phyloP scores from a whole-genome alignment of 2,797 vertebrate species.

The Crocodylus rhombifer region DNA sequence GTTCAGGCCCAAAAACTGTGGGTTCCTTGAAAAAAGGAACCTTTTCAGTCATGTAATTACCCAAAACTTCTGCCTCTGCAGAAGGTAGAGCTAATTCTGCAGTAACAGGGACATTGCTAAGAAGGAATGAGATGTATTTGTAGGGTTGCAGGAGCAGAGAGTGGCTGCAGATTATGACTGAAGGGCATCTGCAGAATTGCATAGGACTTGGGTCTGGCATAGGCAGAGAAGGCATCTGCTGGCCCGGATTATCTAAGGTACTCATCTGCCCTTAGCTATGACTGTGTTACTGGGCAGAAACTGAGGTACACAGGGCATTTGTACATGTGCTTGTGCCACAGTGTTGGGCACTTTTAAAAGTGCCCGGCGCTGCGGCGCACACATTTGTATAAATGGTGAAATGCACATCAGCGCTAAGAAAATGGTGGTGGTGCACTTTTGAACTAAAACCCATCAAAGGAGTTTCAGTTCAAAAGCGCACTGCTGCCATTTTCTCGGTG shows the following conservation, averaged over 20 bases:
- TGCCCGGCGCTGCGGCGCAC: rapidly evolving
- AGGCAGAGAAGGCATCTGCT: not conserved
- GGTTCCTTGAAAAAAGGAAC: not conserved
- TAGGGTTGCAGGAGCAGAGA: not conserved
- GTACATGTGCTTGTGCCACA: not conserved
- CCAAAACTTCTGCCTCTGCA: not conserved
- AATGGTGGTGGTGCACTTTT: too few relatives aligned
- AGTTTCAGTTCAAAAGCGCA: too few relatives aligned
- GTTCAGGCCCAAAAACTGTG: not conserved
- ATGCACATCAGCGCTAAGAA: too few relatives aligned
- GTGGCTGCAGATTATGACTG: not conserved
- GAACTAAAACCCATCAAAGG: too few relatives aligned
- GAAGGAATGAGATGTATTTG: not conserved
- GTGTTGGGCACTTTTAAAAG: not conserved
- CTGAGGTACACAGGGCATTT: not conserved
- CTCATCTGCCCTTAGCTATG: not conserved
- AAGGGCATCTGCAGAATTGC: not conserved
- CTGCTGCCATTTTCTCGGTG: too few relatives aligned
- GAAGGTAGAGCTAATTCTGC: not conserved
- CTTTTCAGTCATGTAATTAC: not conserved
- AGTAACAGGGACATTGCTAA: not conserved
- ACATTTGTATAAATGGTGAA: rapidly evolving
- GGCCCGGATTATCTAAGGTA: not conserved
- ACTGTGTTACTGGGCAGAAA: not conserved
- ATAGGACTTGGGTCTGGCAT: not conserved